phyloP scores from a whole-genome alignment of 2,888 invertebrate genomes.

The Acanthacorydalis orientalis region DNA sequence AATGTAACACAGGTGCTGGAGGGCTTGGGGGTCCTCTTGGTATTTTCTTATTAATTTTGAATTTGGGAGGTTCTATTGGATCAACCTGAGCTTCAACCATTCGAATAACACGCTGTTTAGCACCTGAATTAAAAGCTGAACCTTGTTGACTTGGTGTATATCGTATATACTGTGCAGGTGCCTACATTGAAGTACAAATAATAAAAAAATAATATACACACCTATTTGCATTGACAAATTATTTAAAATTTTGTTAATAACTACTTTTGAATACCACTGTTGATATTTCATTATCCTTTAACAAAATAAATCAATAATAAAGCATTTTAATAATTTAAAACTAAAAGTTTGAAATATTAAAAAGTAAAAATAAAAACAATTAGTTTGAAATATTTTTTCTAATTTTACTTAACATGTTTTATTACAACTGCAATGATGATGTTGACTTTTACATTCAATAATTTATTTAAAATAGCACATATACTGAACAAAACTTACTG shows the following conservation, averaged over 20 bases:
- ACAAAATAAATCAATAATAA: too few relatives aligned
- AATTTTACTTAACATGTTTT: too few relatives aligned
- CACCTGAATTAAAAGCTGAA: slow-evolving; percentile 83
- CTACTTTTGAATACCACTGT: too few relatives aligned
- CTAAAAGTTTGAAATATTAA: too few relatives aligned
- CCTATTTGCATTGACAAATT: neutral
- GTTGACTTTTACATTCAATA: too few relatives aligned
- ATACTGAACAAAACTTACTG: slow-evolving; percentile 30
- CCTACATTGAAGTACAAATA: slow-evolving; percentile 26
- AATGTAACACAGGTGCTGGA: slow-evolving; percentile 96
- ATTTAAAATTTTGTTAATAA: too few relatives aligned
- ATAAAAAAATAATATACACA: neutral
- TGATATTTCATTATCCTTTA: too few relatives aligned
- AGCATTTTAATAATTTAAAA: too few relatives aligned
- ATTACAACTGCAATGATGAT: too few relatives aligned
- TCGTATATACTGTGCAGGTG: slow-evolving; percentile 89
- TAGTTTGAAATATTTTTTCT: too few relatives aligned
- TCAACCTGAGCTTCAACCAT: slow-evolving; percentile 89
- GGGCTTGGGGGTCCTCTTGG: slow-evolving; percentile 97
- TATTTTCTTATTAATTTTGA: slow-evolving; percentile 97
- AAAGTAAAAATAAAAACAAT: too few relatives aligned
- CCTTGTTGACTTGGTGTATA: slow-evolving; percentile 98
- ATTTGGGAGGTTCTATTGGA: slow-evolving; percentile 98
- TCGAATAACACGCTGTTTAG: slow-evolving; percentile 93
- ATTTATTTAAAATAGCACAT: neutral